phyloP scores from a whole-genome alignment of 2,888 invertebrate genomes.

The Dendrolimus pini region DNA sequence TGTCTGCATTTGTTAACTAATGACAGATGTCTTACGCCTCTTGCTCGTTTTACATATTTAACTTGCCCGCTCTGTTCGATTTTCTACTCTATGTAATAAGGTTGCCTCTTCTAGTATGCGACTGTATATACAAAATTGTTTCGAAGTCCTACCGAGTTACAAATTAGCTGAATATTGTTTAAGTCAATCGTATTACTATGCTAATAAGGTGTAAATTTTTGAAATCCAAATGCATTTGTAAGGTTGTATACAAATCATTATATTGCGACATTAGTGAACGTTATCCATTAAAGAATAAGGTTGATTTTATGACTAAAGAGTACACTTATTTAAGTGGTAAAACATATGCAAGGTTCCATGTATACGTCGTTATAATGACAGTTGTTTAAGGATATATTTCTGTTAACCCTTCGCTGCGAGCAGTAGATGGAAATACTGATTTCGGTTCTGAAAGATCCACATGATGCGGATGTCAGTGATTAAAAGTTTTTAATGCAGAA shows the following conservation, averaged over 20 bases:
- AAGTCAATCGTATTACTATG: neutral
- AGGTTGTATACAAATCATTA: neutral
- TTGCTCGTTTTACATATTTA: conserved; percentile 15
- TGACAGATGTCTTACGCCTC: conserved; percentile 71
- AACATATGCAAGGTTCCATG: neutral
- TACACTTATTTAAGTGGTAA: neutral
- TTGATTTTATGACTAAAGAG: neutral
- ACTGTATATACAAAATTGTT: neutral
- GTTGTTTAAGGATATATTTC: conserved; percentile 53
- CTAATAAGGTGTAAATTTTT: neutral
- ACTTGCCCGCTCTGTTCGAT: conserved; percentile 9
- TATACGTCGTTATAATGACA: conserved; percentile 42
- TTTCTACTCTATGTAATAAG: neutral
- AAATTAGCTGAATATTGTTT: neutral
- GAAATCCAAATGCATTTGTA: neutral
- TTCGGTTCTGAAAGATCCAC: too few relatives aligned
- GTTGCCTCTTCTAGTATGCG: neutral
- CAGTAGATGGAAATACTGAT: too few relatives aligned
- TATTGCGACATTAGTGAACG: neutral
- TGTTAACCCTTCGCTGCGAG: conserved; percentile 46
- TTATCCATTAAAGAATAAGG: neutral
- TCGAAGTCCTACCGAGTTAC: too few relatives aligned
- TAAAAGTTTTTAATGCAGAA: too few relatives aligned
- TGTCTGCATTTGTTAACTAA: conserved; percentile 71
- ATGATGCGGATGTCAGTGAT: too few relatives aligned